phyloP scores from a whole-genome alignment of 2,888 invertebrate species.

The Leptinotarsa juncta region DNA sequence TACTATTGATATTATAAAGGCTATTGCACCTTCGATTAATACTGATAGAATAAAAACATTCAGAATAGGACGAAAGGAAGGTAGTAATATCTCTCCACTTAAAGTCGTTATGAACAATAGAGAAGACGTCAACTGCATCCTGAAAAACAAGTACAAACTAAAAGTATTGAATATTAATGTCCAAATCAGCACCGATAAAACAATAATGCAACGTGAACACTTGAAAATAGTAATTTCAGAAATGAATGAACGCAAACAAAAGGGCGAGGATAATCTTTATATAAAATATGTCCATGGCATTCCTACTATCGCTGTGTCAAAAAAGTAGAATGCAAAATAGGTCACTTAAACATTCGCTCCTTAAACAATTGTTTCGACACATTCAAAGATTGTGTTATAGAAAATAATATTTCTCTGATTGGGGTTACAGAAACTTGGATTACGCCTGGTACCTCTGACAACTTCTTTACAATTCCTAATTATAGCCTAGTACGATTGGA shows the following conservation, averaged over 20 bases:
- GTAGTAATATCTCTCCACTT: not conserved
- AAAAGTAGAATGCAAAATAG: slow-evolving; percentile 19
- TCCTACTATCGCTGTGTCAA: slow-evolving; percentile 14
- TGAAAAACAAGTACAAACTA: slow-evolving; percentile 9
- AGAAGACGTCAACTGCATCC: slow-evolving; percentile 8
- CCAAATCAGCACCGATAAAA: slow-evolving; percentile 12
- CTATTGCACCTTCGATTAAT: not conserved
- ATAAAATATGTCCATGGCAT: slow-evolving; percentile 7
- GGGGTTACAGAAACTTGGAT: slow-evolving; percentile 4
- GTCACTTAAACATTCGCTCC: slow-evolving; percentile 6
- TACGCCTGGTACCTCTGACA: not conserved
- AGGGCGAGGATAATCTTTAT: not conserved
- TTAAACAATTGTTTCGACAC: slow-evolving; percentile 1
- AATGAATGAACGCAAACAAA: slow-evolving; percentile 14
- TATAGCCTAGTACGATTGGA: not conserved
- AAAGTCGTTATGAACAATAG: slow-evolving; percentile 7
- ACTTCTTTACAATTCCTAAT: not conserved
- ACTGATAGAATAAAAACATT: slow-evolving; percentile 2
- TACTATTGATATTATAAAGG: not conserved
- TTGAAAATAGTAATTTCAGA: slow-evolving; percentile 5
- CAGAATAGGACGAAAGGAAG: not conserved
- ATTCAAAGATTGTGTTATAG: slow-evolving; percentile 8
- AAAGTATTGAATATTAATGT: slow-evolving; percentile 16
- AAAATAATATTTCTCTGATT: slow-evolving; percentile 5
- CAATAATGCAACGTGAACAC: slow-evolving; percentile 14